Conservation (phyloP, 2,797 vertebrate genomes). For the Epinephelus awoara region DNA sequence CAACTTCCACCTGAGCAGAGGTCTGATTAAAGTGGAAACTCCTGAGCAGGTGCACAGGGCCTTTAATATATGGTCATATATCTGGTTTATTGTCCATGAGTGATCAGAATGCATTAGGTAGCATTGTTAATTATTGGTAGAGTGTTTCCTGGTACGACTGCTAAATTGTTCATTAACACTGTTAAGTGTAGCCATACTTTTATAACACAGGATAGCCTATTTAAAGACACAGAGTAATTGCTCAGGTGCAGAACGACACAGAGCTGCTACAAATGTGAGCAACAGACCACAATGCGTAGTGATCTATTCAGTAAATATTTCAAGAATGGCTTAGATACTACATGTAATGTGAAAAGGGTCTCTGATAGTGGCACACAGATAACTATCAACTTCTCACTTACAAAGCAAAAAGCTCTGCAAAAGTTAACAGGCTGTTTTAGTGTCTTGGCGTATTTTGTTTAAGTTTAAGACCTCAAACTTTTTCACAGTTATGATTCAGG, state of each 20-base stretch:
- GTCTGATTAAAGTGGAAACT: slow-evolving; percentile 6
- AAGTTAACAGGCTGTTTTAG: too few species aligned
- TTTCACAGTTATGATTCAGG: too few species aligned
- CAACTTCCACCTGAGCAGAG: not conserved
- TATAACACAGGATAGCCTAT: slow-evolving; percentile 15
- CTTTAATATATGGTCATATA: slow-evolving; percentile 15
- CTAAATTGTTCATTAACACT: not conserved
- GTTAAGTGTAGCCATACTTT: slow-evolving; percentile 1
- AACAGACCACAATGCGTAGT: too few species aligned
- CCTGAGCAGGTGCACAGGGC: not conserved
- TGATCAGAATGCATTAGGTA: not conserved
- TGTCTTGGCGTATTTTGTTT: too few species aligned
- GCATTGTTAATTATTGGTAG: slow-evolving; percentile 21
- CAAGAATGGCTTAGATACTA: too few species aligned
- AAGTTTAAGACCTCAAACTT: too few species aligned
- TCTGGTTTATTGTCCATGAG: slow-evolving; percentile 38
- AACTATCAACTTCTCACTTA: not conserved
- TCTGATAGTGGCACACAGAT: not conserved
- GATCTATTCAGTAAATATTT: not conserved
- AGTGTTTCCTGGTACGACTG: not conserved
- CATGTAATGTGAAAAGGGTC: not conserved
- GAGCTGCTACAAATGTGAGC: not conserved
- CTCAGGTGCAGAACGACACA: not conserved
- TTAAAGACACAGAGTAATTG: not conserved
- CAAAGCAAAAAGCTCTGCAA: not conserved